Conservation (phyloP, 2,797 vertebrate species). For the Anomalospiza imberbis region DNA sequence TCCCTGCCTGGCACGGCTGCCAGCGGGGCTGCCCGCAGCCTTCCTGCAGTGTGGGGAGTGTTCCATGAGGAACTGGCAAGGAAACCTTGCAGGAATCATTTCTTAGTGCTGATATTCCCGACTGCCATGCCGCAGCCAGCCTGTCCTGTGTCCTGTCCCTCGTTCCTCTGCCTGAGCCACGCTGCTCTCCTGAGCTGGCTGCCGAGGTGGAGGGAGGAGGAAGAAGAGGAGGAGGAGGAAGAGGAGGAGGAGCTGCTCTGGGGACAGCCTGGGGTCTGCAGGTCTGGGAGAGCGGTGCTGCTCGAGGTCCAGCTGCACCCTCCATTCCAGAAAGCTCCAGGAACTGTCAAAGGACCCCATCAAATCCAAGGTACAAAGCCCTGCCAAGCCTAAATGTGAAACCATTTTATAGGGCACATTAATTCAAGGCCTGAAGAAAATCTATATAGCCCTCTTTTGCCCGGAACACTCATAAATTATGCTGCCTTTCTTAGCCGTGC, state of each 20-base stretch:
- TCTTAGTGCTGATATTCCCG: accelerated
- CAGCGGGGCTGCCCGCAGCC: neutral
- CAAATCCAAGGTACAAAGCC: neutral
- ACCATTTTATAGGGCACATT: constrained; percentile 65
- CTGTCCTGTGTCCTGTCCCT: neutral
- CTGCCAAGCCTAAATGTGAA: constrained; percentile 69
- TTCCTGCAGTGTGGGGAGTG: accelerated
- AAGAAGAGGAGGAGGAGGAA: neutral
- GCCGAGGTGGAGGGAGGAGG: neutral
- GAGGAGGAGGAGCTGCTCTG: neutral
- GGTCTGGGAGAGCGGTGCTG: accelerated
- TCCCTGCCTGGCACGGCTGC: accelerated
- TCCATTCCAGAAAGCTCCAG: constrained; percentile 3
- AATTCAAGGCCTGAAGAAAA: constrained; percentile 69
- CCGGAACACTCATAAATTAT: constrained; percentile 74
- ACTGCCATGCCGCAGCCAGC: accelerated
- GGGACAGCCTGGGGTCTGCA: neutral
- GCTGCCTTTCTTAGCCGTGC: constrained; percentile 41
- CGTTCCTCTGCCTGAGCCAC: accelerated
- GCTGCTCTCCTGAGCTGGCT: neutral
- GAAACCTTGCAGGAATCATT: accelerated
- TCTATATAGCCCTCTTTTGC: constrained; percentile 68
- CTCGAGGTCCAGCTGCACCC: neutral
- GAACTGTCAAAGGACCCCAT: neutral
- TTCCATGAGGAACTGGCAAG: accelerated